Evolutionary conservation across 64 coral and sea anemone species (phyloP), one percentile per base, ranked within the genome.

Genomic region (Stichodactyla mertensii): DNA sequence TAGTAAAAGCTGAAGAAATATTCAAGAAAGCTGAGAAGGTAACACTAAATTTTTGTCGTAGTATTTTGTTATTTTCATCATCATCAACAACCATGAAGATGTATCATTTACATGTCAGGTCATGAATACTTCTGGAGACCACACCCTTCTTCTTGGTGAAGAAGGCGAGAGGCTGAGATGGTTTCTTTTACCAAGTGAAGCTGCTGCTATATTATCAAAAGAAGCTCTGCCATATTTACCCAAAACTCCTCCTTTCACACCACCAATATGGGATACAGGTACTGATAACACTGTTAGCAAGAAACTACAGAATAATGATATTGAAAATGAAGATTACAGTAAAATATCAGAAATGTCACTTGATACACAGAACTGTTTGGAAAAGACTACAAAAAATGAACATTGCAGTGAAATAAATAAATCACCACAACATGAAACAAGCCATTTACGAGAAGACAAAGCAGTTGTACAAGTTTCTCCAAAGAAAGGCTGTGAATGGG

Each of bases 151-250:
- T 22, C 77, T 99, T 31, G 93, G 97, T 2, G 88, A 95, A 78
- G 94, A 96, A 60, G 90, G 89, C 20, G 97, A 99, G 80, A 89
- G 77, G 26, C 67, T 90, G 0, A 88, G 97, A 9, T 99, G 97
- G 92, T 99, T 99, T 92, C 80, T 99, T 10, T 86, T 99, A 6
- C 97, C 97, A 1, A 99, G 97, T 86, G 97, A 99, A 87, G 92
- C 93, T 7, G 85, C 93, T 14, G 82, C 59, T 36, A 22, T 95
- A 11, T 64, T 99, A 18, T 74, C 66, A 7, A 82, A 82, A 7
- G 59, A 80, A 45, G 14, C 80, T 6, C 78, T 51, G 6, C 54
- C 78, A 23, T 55, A 90, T 56, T 85, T 90, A 85, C 90, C 97
- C 26, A 71, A 79, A 77, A 22, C 16, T 51, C 52, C 89, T 52